These are phyloP conservation scores for Magallana angulata DNA, from an alignment of 1,140 invertebrate species.

Conservation along the genomic window DNA sequence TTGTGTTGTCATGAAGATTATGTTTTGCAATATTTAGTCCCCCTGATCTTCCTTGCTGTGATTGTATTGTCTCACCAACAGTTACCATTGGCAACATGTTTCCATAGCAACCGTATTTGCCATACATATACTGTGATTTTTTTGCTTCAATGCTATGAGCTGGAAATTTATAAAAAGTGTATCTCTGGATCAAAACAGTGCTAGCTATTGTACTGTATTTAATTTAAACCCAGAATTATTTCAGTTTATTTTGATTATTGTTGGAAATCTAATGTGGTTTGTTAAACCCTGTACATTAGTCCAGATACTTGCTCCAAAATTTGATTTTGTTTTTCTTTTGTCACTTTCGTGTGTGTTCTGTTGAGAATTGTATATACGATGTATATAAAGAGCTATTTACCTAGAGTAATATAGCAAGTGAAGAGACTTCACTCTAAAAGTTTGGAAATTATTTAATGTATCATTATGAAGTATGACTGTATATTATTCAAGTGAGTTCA, in stretches of 20 bases:
- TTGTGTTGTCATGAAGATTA: neutral
- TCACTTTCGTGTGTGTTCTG: neutral
- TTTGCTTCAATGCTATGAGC: neutral
- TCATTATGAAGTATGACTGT: conserved; percentile 1
- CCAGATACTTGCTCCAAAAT: neutral
- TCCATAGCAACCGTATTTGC: conserved; percentile 23
- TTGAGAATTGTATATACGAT: conserved; percentile 5
- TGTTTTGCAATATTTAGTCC: conserved; percentile 30
- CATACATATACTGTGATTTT: conserved; percentile 26
- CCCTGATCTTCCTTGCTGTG: neutral
- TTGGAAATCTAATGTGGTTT: neutral
- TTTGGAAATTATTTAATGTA: conserved; percentile 33
- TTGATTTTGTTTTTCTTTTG: neutral
- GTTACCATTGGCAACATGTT: conserved; percentile 8
- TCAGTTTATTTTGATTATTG: neutral
- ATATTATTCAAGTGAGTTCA: neutral
- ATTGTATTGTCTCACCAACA: conserved; percentile 9
- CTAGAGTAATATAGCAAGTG: conserved; percentile 17
- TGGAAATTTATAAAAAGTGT: neutral
- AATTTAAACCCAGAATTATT: no score
- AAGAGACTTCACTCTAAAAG: conserved; percentile 15
- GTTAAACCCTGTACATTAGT: neutral
- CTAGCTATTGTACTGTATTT: no score
- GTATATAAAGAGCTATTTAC: neutral
- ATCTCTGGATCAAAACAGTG: neutral